Conservation (phyloP, 2,888 invertebrate species). For the Cremastinae sp. region DNA sequence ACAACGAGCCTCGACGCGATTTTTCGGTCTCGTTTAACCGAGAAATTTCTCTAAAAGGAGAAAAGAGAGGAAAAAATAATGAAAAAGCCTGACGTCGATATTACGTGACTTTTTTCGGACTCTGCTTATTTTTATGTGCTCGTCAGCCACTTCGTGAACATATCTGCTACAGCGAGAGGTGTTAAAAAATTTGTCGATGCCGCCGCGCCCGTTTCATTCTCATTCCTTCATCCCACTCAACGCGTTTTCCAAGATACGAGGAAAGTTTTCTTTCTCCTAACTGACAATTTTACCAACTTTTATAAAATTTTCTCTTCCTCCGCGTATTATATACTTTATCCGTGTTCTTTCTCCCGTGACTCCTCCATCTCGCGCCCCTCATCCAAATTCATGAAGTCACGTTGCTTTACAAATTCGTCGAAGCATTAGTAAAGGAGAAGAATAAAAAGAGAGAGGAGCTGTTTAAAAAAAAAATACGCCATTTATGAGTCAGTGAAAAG, state of each 20-base stretch:
- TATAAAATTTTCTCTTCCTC: conserved; percentile 8
- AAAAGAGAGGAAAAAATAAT: too few relatives aligned
- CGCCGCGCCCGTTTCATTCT: conserved; percentile 3
- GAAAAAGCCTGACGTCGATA: conserved; percentile 38
- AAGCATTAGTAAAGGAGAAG: conserved; percentile 9
- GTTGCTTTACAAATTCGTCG: conserved; percentile 25
- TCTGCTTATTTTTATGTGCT: too few relatives aligned
- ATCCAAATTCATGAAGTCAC: conserved; percentile 12
- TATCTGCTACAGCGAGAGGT: too few relatives aligned
- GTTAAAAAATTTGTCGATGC: too few relatives aligned
- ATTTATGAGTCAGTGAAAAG: conserved; percentile 30
- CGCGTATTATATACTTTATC: conserved; percentile 30
- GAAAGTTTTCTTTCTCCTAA: too few relatives aligned
- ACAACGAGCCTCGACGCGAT: background rate
- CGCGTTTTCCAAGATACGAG: conserved; percentile 31
- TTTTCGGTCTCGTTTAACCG: conserved; percentile 24
- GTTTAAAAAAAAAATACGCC: too few relatives aligned
- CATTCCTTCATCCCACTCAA: conserved; percentile 8
- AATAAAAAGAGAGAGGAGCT: too few relatives aligned
- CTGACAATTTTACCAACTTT: background rate
- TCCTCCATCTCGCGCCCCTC: too few relatives aligned
- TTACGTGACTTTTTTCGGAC: conserved; percentile 45
- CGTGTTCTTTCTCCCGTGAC: conserved; percentile 11
- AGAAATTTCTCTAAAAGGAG: background rate
- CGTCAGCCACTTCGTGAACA: too few relatives aligned